Percentiles rank a stretch among this genome's conserved stretches.
Conservation (phyloP, 2,888 invertebrate species). For the Phymatocera aterrima region DNA sequence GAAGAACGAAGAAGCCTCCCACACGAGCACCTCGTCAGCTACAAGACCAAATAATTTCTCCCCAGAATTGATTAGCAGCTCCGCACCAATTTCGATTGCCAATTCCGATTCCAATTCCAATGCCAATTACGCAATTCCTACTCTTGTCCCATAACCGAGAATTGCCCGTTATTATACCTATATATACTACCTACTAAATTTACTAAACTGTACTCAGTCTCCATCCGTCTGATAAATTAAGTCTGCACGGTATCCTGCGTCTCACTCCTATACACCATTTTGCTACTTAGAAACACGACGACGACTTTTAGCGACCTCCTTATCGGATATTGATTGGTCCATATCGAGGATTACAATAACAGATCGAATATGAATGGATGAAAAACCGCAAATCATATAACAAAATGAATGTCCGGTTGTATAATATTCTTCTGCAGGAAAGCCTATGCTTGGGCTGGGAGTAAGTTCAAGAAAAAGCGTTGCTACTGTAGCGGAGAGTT, state of each 20-base stretch:
- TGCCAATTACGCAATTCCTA: conserved; percentile 6
- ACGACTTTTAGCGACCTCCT: no score
- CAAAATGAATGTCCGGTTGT: no score
- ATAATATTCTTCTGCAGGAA: no score
- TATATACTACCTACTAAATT: background rate
- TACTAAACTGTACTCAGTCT: no score
- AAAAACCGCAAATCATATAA: no score
- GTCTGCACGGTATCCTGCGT: background rate
- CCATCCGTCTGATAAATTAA: background rate
- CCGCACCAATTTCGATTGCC: conserved; percentile 1
- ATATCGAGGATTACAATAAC: no score
- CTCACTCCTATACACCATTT: background rate
- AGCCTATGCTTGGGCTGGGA: no score
- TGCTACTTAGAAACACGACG: background rate
- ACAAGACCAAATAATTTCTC: background rate
- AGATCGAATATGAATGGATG: no score
- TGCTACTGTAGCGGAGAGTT: no score
- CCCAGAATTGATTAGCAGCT: conserved; percentile 11
- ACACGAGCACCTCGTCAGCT: background rate
- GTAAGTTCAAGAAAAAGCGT: no score
- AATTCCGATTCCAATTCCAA: conserved; percentile 25
- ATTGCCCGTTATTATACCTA: background rate
- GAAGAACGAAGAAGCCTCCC: background rate
- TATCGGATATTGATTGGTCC: no score
- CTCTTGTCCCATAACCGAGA: background rate